Base-by-base conservation (phyloP, 2,113 vertebrate genomes). In the Cynopterus brachyotis region DNA sequence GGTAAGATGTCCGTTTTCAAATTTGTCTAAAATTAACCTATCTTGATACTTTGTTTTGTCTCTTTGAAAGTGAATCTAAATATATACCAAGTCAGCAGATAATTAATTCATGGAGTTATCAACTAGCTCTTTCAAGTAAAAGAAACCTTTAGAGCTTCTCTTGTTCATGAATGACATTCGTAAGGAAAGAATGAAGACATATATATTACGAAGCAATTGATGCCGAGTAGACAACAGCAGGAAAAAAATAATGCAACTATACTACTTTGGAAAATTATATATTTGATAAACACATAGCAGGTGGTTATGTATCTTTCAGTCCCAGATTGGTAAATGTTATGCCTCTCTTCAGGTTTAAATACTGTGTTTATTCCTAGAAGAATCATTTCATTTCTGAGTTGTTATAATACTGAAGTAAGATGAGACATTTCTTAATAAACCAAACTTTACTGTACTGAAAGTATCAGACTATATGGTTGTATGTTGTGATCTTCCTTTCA, bases 1-100 rank as follows among this genome's bases (percentile, higher is more conserved):
- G 99, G 99, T 99, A 98, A 99, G 99, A 98, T 37, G 6, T 93
- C 40, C 1, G 0, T 88, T 78, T 94, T 6, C 55, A 64, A 79
- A 50, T 80, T 91, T 53, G 7, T 87, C 50, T 64, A 24, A 94
- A 87, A 75, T 37, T 73, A 42, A 37, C 35, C 37, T 11, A 2
- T 0, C 66, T 93, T 96, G 35, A 37, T 82, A 83, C 8, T 15
- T 79, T 91, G 4, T 72, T 75, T 0, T 59, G 47, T 42, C 13
- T 89, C 59, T 13, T 57, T 69, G 37, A 62, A 88, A 28, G 59
- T 35, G 7, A 66, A 9, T n/a, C 2, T 6, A 3, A 35, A 16
- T 60, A 22, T 72, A 35, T 37, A 53, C 0, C 20, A 30, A 45
- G 24, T 64, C 16, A 70, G 7, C 90, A 82, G 82, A 75, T 91